Evolutionary conservation across 1,140 invertebrate species (phyloP).

Genomic region (Bicyclus anynana): DNA sequence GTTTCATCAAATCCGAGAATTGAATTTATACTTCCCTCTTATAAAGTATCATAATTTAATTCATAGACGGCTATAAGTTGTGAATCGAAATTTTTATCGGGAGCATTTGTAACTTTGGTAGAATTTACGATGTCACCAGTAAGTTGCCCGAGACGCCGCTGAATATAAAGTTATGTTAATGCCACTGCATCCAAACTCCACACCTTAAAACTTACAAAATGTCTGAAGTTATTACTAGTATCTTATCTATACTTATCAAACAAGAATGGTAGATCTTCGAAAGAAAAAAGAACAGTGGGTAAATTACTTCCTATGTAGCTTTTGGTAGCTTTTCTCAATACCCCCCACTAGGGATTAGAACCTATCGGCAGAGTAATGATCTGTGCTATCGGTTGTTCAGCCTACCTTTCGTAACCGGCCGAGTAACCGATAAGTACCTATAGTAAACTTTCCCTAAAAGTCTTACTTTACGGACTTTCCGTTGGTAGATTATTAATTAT

Average conservation of each 20-base stretch:
- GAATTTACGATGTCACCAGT: slow-evolving; percentile 68
- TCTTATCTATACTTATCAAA: too few species aligned
- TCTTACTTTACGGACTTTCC: too few species aligned
- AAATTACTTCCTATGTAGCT: not conserved
- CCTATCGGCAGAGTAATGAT: too few species aligned
- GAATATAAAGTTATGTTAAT: slow-evolving; percentile 75
- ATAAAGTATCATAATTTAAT: slow-evolving; percentile 44
- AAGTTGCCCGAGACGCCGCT: slow-evolving; percentile 57
- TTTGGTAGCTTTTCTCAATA: too few species aligned
- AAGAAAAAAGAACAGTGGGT: not conserved
- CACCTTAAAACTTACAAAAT: slow-evolving; percentile 64
- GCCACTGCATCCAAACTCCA: slow-evolving; percentile 44
- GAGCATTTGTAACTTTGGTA: slow-evolving; percentile 62
- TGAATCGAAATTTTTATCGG: slow-evolving; percentile 59
- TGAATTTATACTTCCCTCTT: slow-evolving; percentile 14
- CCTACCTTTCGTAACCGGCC: too few species aligned
- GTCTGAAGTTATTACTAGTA: slow-evolving; percentile 17
- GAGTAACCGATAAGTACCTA: too few species aligned
- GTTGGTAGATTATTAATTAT: too few species aligned
- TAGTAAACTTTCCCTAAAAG: too few species aligned
- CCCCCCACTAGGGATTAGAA: too few species aligned
- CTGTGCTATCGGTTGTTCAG: too few species aligned
- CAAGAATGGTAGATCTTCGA: not conserved
- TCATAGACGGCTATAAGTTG: slow-evolving; percentile 57
- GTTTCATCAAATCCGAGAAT: not conserved